These are phyloP conservation scores for Acromyrmex echinatior DNA, from an alignment of 1,140 invertebrate genomes.

Conservation along the genomic window DNA sequence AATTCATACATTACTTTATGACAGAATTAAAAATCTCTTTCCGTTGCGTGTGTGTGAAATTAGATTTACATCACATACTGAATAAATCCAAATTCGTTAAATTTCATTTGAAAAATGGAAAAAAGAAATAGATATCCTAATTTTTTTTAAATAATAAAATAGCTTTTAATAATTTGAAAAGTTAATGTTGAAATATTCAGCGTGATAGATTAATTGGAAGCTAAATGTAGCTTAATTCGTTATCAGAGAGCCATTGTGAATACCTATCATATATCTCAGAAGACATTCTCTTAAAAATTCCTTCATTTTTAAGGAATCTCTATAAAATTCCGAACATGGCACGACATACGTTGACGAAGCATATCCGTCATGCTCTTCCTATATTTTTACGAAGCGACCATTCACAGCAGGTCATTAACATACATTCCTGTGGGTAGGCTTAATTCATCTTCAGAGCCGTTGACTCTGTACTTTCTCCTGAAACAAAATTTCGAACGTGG, in stretches of 20 bases:
- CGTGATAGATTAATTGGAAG: slow-evolving; percentile 21
- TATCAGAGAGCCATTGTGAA: slow-evolving; percentile 9
- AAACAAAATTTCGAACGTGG: slow-evolving; percentile 80
- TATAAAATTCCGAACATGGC: slow-evolving; percentile 51
- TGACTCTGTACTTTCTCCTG: slow-evolving; percentile 81
- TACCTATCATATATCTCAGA: slow-evolving; percentile 24
- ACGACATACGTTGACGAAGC: slow-evolving; percentile 12
- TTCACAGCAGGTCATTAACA: slow-evolving; percentile 74
- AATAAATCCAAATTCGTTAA: background rate
- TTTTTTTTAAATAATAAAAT: slow-evolving; percentile 5
- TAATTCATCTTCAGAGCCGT: slow-evolving; percentile 74
- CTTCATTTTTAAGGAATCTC: slow-evolving; percentile 36
- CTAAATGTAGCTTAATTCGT: slow-evolving; percentile 20
- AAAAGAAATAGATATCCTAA: background rate
- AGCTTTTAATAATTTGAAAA: background rate
- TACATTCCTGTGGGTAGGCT: slow-evolving; percentile 71
- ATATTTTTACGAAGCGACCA: slow-evolving; percentile 13
- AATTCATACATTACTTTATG: slow-evolving; percentile 14
- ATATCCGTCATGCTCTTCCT: slow-evolving; percentile 46
- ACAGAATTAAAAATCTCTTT: background rate
- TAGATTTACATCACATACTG: background rate
- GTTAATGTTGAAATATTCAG: background rate
- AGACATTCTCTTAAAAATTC: slow-evolving; percentile 52
- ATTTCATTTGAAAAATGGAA: background rate
- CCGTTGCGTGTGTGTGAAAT: background rate